Evolutionary conservation across 1,140 invertebrate species (phyloP), one percentile per base, ranked within the genome.

Genomic region (Orchesella cincta): DNA sequence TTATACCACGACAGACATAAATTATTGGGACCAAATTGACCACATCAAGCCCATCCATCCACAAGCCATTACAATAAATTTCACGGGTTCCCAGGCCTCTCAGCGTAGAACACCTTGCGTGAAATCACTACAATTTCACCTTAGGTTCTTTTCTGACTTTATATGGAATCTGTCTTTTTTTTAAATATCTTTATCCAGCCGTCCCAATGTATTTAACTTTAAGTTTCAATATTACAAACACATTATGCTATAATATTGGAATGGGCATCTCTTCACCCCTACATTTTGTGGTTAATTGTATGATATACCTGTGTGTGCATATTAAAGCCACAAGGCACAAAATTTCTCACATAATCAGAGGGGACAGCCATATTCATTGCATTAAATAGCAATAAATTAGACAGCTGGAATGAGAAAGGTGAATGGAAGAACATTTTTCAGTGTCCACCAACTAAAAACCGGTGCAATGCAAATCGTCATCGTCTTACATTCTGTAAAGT

Each of bases 41-140:
- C 52, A 23, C 52, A 57, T 57, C 52, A 46, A 46, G 39, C 39
- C 39, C 52, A 23, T 57, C 52, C 52, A 57, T 57, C 52, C 52
- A 26, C 52, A n/a, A 26, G 14, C 23, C 14, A 14, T 14, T 57
- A 57, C 52, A 57, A n/a, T n/a, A 57, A 57, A n/a, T 26, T 23
- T 57, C 14, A 57, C 5, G 52, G 5, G 23, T n/a, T 57, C 52
- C 23, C 52, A 57, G 23, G 52, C 52, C 39, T 46, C 8, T 46
- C 8, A 20, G 8, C 8, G 20, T 12, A 12, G 39, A 46, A 46
- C 39, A 8, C 20, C 39, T 46, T 46, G 39, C 20, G 8, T 46
- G n/a, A n/a, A n/a, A n/a, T n/a, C n/a, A n/a, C n/a, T 46, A 20
- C 39, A 8, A 20, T 46, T 46, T 20, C 39, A 46, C 39, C 39